These are phyloP conservation scores for Bedellia somnulentella DNA, from an alignment of 2,888 invertebrate species.

Conservation along the genomic window DNA sequence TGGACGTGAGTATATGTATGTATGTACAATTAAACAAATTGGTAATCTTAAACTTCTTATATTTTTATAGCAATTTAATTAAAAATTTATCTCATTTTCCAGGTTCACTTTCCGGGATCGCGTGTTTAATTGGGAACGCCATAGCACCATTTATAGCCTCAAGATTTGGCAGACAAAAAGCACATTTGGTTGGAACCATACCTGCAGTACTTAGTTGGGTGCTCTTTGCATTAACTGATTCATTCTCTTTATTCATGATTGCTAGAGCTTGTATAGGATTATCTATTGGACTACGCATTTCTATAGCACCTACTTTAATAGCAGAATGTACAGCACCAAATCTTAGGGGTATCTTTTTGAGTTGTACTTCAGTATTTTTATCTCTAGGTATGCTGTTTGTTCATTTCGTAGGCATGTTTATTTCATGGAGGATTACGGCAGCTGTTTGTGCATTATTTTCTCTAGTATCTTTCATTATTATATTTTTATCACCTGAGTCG, in stretches of 20 bases:
- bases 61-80: too few species aligned
- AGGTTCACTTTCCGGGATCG: slow-evolving; percentile 5
- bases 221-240: slow-evolving; percentile 3
- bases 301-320: slow-evolving; percentile 27
- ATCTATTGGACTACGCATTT: slow-evolving; percentile 27
- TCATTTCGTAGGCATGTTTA: slow-evolving; percentile 51
- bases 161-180: slow-evolving; percentile 32
- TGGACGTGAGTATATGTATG: too few species aligned
- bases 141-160: slow-evolving; percentile 23
- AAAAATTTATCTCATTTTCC: slow-evolving; percentile 4
- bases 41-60: too few species aligned
- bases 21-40: too few species aligned
- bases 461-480: slow-evolving; percentile 19
- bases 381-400: slow-evolving; percentile 50
- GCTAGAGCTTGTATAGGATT: slow-evolving; percentile 15
- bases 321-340: slow-evolving; percentile 37
- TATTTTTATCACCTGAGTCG: slow-evolving; percentile 35
- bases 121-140: slow-evolving; percentile 5
- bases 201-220: slow-evolving; percentile 19
- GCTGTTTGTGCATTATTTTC: slow-evolving; percentile 26
- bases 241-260: slow-evolving; percentile 7
- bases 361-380: slow-evolving; percentile 43
- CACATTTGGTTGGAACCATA: slow-evolving; percentile 20
- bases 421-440: slow-evolving; percentile 40
- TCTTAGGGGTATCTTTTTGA: slow-evolving; percentile 47